Conservation (phyloP, 2,113 vertebrate genomes). For the Lepisosteus osseus region DNA sequence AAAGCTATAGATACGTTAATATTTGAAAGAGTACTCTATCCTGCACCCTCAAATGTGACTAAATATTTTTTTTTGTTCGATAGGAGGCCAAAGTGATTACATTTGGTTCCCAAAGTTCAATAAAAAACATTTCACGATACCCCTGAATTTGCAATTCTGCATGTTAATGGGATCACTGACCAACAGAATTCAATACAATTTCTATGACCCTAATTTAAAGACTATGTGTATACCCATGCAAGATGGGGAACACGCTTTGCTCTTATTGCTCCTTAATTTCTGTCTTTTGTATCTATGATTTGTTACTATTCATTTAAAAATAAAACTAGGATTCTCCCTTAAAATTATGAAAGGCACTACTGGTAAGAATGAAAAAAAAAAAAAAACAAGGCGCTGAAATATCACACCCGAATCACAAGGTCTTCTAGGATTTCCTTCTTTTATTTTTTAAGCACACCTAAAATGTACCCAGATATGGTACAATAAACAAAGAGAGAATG, state of each 20-base stretch:
- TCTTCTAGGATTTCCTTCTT: conserved; percentile 38
- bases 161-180: conserved; percentile 80
- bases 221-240: conserved; percentile 65
- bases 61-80: conserved; percentile 59
- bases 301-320: conserved; percentile 45
- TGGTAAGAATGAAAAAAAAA: conserved; percentile 82
- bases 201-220: conserved; percentile 69
- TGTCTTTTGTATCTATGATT: conserved; percentile 51
- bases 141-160: conserved; percentile 80
- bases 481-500: conserved; percentile 91
- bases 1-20: conserved; percentile 56
- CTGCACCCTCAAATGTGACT: conserved; percentile 55
- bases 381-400: conserved; percentile 62
- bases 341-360: conserved; percentile 96
- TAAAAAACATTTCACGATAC: conserved; percentile 57
- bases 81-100: conserved; percentile 66
- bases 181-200: conserved; percentile 93
- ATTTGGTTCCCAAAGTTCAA: conserved; percentile 73
- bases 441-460: conserved; percentile 50
- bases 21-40: conserved; percentile 52
- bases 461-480: conserved; percentile 94
- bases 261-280: conserved; percentile 77
- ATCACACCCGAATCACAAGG: conserved; percentile 45
- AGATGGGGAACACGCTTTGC: conserved; percentile 63
- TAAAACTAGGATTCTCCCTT: conserved; percentile 78